phyloP scores from a whole-genome alignment of 2,113 vertebrate genomes.

The Dasyurus viverrinus region DNA sequence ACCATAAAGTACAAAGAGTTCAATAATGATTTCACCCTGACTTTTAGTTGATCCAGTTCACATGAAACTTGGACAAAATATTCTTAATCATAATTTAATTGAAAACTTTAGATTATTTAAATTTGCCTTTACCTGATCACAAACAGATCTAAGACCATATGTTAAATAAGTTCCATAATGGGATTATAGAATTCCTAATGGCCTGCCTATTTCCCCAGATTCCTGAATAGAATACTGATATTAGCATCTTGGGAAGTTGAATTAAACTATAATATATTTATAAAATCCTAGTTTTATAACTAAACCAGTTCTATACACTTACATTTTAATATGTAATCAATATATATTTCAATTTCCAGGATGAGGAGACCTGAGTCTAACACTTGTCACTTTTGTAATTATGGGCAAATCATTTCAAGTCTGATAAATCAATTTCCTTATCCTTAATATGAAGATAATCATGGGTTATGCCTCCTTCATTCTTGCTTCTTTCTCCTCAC shows the following conservation, averaged over 20 bases:
- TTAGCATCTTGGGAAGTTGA: background rate
- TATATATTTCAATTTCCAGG: background rate
- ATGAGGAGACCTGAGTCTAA: background rate
- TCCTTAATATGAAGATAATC: background rate
- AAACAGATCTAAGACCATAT: background rate
- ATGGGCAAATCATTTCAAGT: background rate
- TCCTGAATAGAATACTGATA: background rate
- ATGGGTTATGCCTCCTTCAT: background rate
- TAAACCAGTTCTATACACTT: background rate
- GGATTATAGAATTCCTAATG: background rate
- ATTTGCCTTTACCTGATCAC: background rate
- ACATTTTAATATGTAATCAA: background rate
- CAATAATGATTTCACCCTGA: background rate
- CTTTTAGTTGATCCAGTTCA: background rate
- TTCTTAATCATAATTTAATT: background rate
- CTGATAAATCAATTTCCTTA: conserved; percentile 13
- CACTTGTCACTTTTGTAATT: conserved; percentile 2
- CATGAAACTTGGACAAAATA: background rate
- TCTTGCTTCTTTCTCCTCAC: background rate
- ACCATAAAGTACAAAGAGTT: background rate
- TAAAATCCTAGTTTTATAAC: background rate
- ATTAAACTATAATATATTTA: background rate
- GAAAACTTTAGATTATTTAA: background rate
- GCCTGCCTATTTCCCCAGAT: background rate
- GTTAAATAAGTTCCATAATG: background rate